Conservation (phyloP, 1,140 invertebrate species). For the Zaprionus kolodkinae region DNA sequence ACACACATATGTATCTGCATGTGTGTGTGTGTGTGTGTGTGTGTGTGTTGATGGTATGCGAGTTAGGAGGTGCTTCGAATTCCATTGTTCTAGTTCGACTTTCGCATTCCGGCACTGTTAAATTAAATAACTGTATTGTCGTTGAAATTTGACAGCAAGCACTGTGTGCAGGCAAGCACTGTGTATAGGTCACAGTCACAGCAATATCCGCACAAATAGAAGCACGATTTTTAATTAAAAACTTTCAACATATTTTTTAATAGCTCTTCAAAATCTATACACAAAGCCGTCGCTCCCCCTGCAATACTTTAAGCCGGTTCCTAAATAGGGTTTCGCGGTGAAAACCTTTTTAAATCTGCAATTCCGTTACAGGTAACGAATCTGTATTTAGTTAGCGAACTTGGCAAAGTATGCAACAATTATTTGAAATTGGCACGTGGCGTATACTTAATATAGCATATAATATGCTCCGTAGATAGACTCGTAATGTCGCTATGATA, state of each 20-base stretch:
- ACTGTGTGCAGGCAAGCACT: not conserved
- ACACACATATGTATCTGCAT: not conserved
- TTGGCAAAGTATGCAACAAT: not conserved
- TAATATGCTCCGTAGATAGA: not conserved
- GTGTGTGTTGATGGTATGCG: not conserved
- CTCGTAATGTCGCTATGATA: slow-evolving; percentile 56
- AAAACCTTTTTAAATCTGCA: not conserved
- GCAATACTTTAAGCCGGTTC: not conserved
- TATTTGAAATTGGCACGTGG: not conserved
- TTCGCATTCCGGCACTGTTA: not conserved
- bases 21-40: not conserved
- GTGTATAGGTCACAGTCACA: not conserved
- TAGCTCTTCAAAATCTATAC: not conserved
- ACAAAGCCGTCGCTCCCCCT: not conserved
- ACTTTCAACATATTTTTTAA: slow-evolving; percentile 5
- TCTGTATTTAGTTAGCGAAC: not conserved
- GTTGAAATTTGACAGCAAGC: not conserved
- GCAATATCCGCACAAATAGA: not conserved
- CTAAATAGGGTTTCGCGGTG: not conserved
- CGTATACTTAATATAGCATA: not conserved
- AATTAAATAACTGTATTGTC: not conserved
- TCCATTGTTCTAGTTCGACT: slow-evolving; percentile 30
- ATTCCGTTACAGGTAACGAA: not conserved
- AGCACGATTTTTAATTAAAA: slow-evolving; percentile 2
- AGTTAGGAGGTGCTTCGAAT: slow-evolving; percentile 12